Evolutionary conservation across 2,888 invertebrate species (phyloP).

Genomic region (Marasmarcha lunaedactyla): DNA sequence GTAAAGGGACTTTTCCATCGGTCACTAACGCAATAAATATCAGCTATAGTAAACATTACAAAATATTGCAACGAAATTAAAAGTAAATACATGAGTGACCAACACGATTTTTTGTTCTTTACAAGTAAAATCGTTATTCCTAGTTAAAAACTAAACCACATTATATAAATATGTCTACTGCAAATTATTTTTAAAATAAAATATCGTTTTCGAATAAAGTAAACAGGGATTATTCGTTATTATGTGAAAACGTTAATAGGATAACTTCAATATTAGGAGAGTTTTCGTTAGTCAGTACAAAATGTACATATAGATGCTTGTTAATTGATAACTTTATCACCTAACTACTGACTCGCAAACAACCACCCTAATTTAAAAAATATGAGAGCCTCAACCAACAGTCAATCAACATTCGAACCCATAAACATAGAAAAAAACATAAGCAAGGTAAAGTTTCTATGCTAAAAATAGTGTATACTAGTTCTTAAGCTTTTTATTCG

Average conservation of each 20-base stretch:
- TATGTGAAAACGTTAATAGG: slow-evolving; percentile 28
- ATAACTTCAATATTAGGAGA: background rate
- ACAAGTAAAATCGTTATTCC: slow-evolving; percentile 26
- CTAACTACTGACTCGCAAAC: slow-evolving; percentile 16
- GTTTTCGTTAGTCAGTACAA: background rate
- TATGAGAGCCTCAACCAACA: slow-evolving; percentile 40
- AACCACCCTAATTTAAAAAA: slow-evolving; percentile 35
- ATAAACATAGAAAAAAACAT: slow-evolving; percentile 14
- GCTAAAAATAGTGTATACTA: background rate
- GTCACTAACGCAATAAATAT: slow-evolving; percentile 38
- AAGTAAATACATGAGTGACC: slow-evolving; percentile 31
- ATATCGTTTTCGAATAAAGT: slow-evolving; percentile 33
- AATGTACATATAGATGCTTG: slow-evolving; percentile 5
- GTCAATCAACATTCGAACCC: slow-evolving; percentile 25
- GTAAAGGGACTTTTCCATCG: background rate
- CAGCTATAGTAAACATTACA: slow-evolving; percentile 33
- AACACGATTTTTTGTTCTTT: slow-evolving; percentile 27
- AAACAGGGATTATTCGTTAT: slow-evolving; percentile 31
- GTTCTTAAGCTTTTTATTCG: background rate
- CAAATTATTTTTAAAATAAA: slow-evolving; percentile 33
- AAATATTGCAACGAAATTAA: slow-evolving; percentile 41
- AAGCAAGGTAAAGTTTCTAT: slow-evolving; percentile 7
- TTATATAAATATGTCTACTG: slow-evolving; percentile 29
- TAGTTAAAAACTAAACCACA: slow-evolving; percentile 24
- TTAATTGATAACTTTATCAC: slow-evolving; percentile 28